A percentile compares a stretch with the other conserved stretches of the same genome.
Conservation (phyloP, 92 coral and sea anemone species). For the Heliopora coerulea region DNA sequence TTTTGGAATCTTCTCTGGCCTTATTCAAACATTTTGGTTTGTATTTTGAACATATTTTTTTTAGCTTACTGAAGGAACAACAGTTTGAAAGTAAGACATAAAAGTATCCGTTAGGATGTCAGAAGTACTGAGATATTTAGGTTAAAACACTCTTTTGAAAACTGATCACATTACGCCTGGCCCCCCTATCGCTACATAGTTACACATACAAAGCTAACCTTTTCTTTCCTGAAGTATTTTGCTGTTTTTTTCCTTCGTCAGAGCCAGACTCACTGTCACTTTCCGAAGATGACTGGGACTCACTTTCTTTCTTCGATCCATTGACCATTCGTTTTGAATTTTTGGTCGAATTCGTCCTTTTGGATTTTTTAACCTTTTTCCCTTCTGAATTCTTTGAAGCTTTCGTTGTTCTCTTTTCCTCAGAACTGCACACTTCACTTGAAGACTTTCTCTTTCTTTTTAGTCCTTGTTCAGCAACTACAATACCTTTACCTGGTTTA, state of each 20-base stretch:
- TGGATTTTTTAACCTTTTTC: conserved; percentile 2
- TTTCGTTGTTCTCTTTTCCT: background rate
- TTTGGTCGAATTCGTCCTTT: background rate
- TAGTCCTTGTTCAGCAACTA: conserved; percentile 2
- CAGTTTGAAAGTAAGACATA: too few relatives aligned
- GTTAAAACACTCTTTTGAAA: too few relatives aligned
- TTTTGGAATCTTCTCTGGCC: too few relatives aligned
- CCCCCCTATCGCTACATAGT: too few relatives aligned
- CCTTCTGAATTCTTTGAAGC: background rate
- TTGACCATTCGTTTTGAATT: background rate
- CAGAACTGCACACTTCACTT: conserved; percentile 32
- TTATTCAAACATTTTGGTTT: too few relatives aligned
- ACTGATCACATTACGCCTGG: too few relatives aligned
- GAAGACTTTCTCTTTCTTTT: conserved; percentile 31
- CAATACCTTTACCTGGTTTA: background rate
- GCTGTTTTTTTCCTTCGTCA: background rate
- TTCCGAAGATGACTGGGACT: conserved; percentile 3
- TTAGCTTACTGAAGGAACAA: too few relatives aligned
- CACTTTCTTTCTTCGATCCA: background rate
- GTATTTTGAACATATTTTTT: too few relatives aligned
- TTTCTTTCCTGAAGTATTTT: background rate
- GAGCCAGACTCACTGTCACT: background rate
- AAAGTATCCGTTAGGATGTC: too few relatives aligned
- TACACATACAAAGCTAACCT: background rate
- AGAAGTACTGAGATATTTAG: too few relatives aligned